Evolutionary conservation across 2,797 vertebrate species (phyloP).

Genomic region (Bufotes viridis): DNA sequence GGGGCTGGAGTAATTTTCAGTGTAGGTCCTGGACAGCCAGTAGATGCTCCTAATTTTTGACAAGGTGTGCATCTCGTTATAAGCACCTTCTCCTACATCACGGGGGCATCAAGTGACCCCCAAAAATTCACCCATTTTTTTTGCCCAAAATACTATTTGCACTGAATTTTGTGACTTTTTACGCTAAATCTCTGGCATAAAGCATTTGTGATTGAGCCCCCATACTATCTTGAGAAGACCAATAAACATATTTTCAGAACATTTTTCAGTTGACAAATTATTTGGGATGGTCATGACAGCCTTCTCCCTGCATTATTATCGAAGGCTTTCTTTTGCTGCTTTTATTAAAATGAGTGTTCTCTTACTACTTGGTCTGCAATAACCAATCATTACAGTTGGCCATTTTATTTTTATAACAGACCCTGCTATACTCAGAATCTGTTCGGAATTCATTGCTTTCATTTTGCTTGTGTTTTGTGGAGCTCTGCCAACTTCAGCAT

Average conservation of each 20-base stretch:
- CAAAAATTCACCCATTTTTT: no score
- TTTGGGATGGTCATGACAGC: not conserved
- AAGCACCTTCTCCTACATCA: no score
- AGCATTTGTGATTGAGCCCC: no score
- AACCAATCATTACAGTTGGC: not conserved
- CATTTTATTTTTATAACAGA: constrained; percentile 26
- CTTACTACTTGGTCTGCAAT: not conserved
- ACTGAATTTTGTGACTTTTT: no score
- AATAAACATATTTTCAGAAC: not conserved
- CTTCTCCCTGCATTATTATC: not conserved
- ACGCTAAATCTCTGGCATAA: no score
- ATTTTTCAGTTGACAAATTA: not conserved
- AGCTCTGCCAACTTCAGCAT: constrained; percentile 32
- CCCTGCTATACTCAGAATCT: constrained; percentile 3
- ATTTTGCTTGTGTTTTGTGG: constrained; percentile 38
- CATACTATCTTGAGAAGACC: not conserved
- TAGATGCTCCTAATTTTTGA: no score
- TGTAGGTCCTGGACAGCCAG: no score
- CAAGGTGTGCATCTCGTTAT: no score
- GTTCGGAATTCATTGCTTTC: constrained; percentile 45
- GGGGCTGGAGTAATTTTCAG: no score
- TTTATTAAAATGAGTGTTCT: not conserved
- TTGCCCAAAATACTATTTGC: no score
- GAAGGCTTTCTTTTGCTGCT: not conserved
- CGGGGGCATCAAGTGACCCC: no score